These are phyloP conservation scores for Petrophora chlorosata DNA, from an alignment of 2,888 invertebrate genomes.

Conservation along the genomic window DNA sequence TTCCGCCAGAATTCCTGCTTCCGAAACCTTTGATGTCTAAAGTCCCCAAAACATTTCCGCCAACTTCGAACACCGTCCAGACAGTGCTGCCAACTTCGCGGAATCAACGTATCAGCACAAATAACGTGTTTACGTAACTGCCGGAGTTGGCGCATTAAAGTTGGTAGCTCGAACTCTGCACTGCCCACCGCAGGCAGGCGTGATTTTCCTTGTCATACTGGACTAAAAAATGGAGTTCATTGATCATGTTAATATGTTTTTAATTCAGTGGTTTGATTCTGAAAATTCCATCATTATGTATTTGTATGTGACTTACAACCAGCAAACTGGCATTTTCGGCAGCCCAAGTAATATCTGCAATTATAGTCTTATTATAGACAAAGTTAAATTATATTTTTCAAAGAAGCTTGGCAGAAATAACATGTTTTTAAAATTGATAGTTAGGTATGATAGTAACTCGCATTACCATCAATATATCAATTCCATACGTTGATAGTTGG, in stretches of 20 bases:
- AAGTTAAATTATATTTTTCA: no score
- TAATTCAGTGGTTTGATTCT: no score
- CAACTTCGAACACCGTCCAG: slow-evolving; percentile 11
- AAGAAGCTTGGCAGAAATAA: no score
- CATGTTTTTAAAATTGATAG: no score
- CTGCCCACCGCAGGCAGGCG: neutral
- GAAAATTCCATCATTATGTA: no score
- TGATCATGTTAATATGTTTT: no score
- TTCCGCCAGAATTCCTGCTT: no score
- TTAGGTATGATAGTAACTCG: no score
- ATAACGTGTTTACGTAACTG: slow-evolving; percentile 40
- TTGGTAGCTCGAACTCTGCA: slow-evolving; percentile 28
- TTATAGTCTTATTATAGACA: no score
- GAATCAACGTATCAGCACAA: slow-evolving; percentile 31
- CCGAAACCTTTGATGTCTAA: slow-evolving; percentile 8
- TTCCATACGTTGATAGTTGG: neutral
- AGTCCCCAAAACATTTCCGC: slow-evolving; percentile 5
- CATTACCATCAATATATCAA: neutral
- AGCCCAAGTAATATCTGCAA: no score
- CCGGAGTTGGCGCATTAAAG: slow-evolving; percentile 32
- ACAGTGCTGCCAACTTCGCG: slow-evolving; percentile 38
- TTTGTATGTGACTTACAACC: no score
- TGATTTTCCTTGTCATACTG: slow-evolving; percentile 1
- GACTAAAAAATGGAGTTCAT: slow-evolving; percentile 2
- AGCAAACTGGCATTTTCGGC: no score